Evolutionary conservation across 2,888 invertebrate genomes (phyloP).

Genomic region (Ophion ellenae): DNA sequence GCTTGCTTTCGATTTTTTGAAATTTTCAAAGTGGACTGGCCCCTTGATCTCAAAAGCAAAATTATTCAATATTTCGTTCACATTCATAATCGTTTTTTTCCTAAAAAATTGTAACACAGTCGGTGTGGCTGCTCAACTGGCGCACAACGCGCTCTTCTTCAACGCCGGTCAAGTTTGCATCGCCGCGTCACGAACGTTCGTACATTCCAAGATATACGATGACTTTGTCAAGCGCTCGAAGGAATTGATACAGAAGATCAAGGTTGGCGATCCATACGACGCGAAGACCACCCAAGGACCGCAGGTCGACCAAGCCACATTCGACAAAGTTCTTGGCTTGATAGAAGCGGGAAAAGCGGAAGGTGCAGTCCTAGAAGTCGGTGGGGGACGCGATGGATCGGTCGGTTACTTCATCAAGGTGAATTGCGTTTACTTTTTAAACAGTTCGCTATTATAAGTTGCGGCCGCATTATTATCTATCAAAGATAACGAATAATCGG

Average conservation of each 20-base stretch:
- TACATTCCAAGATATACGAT: constrained; percentile 86
- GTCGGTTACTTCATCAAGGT: constrained; percentile 88
- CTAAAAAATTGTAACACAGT: constrained; percentile 59
- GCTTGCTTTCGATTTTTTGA: too few species aligned
- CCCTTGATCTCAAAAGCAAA: too few species aligned
- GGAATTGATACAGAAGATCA: constrained; percentile 81
- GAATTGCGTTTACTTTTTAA: background rate
- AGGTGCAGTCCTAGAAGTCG: constrained; percentile 91
- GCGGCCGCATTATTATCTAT: too few species aligned
- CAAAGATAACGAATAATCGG: too few species aligned
- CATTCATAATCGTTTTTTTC: background rate
- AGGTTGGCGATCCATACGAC: constrained; percentile 85
- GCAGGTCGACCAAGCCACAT: constrained; percentile 89
- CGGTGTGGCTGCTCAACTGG: constrained; percentile 73
- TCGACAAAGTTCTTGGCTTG: constrained; percentile 90
- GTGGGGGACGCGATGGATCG: constrained; percentile 89
- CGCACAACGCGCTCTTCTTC: constrained; percentile 84
- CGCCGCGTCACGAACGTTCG: constrained; percentile 86
- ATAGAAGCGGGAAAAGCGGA: constrained; percentile 91
- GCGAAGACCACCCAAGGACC: constrained; percentile 84
- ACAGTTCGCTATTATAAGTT: too few species aligned
- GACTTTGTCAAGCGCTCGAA: constrained; percentile 85
- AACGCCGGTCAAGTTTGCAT: constrained; percentile 87
- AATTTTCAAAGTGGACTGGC: too few species aligned
- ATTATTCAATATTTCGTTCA: too few species aligned